Base-by-base conservation (phyloP, 2,797 vertebrate species). In the Hippopotamyrus pictus region DNA sequence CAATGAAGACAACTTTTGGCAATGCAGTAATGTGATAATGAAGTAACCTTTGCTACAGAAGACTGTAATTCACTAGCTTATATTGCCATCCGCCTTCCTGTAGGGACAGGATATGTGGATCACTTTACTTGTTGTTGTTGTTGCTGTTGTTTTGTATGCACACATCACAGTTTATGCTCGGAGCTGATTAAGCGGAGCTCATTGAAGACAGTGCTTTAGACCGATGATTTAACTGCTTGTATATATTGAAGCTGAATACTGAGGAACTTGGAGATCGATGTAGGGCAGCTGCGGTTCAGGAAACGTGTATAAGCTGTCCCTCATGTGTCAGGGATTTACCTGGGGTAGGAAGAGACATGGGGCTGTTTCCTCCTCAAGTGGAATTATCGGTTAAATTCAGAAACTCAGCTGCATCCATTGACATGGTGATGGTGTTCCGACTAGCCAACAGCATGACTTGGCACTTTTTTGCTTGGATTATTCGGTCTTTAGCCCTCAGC, bases 171-270 rank as follows among this genome's bases (percentile, higher is more conserved):
- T 69, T 14, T 12, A 9, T 69, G 65, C 65, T 69, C 4, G 29
- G 65, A 69, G 65, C 29, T 73, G 65, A 73, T 73, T 17, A 73
- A 17, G 65, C 29, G 17, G 54, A 54, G 5, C 54, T 54, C 17
- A 44, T 5, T 41, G n/a, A 12, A 6, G 73, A 14, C n/a, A 37
- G 88, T 22, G 53, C 88, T 51, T 54, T 3, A 41, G 37, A 41
- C 14, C 79, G 37, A 62, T 33, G 53, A n/a, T 62, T 89, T 84
- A 89, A 89, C 46, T 62, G 76, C 73, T 17, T 25, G 51, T 62
- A 83, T 84, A 62, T 62, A 84, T 17, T 89, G 88, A 54, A 62
- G 76, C 76, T 62, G 76, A 89, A 83, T 53, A 54, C 25, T 3
- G n/a, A 54, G 73, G 50, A 19, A 88, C 51, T 29, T 14, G 11